A percentile compares a stretch with the other conserved stretches of the same genome.
phyloP scores from a whole-genome alignment of 1,140 invertebrate species.

The Eulimnadia texana region DNA sequence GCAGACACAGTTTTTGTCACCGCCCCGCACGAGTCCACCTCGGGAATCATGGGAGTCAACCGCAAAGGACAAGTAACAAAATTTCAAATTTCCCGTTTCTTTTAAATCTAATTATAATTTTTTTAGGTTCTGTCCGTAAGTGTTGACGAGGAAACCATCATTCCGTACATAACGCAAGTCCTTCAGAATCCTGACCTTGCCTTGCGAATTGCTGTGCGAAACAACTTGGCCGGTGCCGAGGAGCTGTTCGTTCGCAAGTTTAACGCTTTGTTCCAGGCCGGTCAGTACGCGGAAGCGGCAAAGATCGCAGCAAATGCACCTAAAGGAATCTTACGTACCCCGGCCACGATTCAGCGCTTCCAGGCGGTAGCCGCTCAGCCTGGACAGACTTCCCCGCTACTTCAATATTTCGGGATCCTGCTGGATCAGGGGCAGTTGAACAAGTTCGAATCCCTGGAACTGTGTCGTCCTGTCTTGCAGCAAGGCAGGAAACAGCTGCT shows the following conservation, averaged over 20 bases:
- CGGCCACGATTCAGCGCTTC: slow-evolving; percentile 94
- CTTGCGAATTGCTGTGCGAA: slow-evolving; percentile 83
- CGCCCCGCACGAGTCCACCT: slow-evolving; percentile 85
- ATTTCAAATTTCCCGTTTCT: too few relatives aligned
- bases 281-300: slow-evolving; percentile 91
- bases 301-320: slow-evolving; percentile 97
- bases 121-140: slow-evolving; percentile 70
- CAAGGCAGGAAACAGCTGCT: slow-evolving; percentile 86
- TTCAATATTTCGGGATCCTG: slow-evolving; percentile 97
- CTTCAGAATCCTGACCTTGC: slow-evolving; percentile 94
- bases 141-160: slow-evolving; percentile 95
- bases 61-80: slow-evolving; percentile 94
- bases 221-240: slow-evolving; percentile 93
- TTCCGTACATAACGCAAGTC: slow-evolving; percentile 89
- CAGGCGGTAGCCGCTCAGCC: slow-evolving; percentile 88
- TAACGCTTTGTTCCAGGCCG: slow-evolving; percentile 87
- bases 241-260: slow-evolving; percentile 98
- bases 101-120: not conserved
- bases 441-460: slow-evolving; percentile 94
- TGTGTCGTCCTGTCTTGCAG: slow-evolving; percentile 86
- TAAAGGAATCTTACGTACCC: slow-evolving; percentile 91
- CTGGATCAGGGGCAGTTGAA: slow-evolving; percentile 81
- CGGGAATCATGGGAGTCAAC: slow-evolving; percentile 98
- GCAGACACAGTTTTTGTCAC: slow-evolving; percentile 99
- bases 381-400: slow-evolving; percentile 84